These are phyloP conservation scores for Morphnarchus princeps DNA, from an alignment of 2,113 vertebrate genomes.

Conservation along the genomic window DNA sequence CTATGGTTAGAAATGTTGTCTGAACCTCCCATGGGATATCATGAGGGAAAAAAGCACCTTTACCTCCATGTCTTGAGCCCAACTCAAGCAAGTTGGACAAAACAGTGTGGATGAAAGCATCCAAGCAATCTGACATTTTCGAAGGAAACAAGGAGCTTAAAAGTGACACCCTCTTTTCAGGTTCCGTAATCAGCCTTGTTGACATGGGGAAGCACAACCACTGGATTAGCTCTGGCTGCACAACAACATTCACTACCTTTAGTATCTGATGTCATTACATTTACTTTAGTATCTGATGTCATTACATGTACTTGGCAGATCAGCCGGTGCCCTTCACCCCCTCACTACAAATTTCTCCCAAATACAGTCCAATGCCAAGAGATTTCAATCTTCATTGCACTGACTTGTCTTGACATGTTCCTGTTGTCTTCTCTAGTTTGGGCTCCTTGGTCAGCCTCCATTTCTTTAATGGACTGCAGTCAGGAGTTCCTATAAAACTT, in stretches of 20 bases:
- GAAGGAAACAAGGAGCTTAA: not conserved
- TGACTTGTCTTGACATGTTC: not conserved
- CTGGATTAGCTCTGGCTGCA: not conserved
- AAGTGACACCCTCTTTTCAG: not conserved
- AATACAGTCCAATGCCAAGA: not conserved
- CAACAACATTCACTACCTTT: not conserved
- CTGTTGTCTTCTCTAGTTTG: not conserved
- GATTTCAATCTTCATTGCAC: not conserved
- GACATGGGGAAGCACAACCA: not conserved
- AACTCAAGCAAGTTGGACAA: not conserved
- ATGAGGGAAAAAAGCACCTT: not conserved
- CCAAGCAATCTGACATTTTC: not conserved
- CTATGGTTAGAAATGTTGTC: not conserved
- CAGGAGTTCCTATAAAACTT: not conserved
- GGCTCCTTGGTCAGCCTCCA: not conserved
- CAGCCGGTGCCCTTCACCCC: not conserved
- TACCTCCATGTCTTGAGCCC: not conserved
- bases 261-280: not conserved
- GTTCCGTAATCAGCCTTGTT: not conserved
- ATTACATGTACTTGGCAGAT: not conserved
- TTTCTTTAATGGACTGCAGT: not conserved
- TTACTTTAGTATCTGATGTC: not conserved
- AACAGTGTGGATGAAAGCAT: not conserved
- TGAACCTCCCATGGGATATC: not conserved
- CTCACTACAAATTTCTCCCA: not conserved